These are phyloP conservation scores for Paramormyrops kingsleyae DNA, from an alignment of 2,113 vertebrate genomes.

Conservation along the genomic window DNA sequence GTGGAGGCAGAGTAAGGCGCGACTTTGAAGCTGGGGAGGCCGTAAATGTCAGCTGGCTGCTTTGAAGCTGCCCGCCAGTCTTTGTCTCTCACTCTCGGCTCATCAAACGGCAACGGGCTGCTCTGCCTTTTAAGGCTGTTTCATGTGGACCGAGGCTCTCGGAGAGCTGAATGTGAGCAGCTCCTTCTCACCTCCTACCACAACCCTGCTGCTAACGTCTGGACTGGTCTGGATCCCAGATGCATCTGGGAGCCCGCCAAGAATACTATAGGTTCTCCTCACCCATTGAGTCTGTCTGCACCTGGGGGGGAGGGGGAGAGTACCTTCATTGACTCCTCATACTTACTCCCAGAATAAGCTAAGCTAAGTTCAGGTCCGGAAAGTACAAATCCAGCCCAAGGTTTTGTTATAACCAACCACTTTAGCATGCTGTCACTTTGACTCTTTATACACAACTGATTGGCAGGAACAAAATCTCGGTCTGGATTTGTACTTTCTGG, in stretches of 20 bases:
- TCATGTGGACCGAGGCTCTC: background rate
- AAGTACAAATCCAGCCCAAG: background rate
- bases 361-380: background rate
- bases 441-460: background rate
- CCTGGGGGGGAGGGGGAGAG: background rate
- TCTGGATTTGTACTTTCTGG: background rate
- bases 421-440: background rate
- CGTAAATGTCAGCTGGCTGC: conserved; percentile 53
- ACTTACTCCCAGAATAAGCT: background rate
- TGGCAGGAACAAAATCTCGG: background rate
- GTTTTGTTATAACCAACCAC: background rate
- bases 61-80: conserved; percentile 53
- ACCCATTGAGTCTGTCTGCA: background rate
- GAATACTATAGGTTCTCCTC: background rate
- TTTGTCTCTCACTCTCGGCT: conserved; percentile 56
- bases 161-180: background rate
- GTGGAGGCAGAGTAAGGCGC: conserved; percentile 65
- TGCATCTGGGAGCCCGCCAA: background rate
- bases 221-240: background rate
- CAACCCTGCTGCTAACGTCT: background rate
- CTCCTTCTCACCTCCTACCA: background rate
- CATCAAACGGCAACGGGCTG: conserved; percentile 47
- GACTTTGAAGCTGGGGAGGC: conserved; percentile 70
- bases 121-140: conserved; percentile 1
- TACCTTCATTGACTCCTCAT: background rate